phyloP scores from a whole-genome alignment of 2,888 invertebrate genomes.

The Hartigia nigra region DNA sequence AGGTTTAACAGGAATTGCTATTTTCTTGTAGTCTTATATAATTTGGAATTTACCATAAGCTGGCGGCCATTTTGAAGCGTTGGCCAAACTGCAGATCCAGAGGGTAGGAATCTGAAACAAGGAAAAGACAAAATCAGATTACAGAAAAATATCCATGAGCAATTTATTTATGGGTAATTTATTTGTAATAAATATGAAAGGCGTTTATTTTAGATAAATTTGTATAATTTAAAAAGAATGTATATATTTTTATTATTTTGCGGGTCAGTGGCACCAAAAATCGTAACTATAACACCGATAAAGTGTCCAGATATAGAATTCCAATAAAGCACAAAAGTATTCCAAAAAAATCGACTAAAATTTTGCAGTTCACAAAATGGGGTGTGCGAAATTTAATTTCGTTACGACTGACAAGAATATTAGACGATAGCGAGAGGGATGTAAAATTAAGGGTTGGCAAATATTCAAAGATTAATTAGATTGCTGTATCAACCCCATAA shows the following conservation, averaged over 20 bases:
- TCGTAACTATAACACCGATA: too few species aligned
- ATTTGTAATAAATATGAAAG: too few species aligned
- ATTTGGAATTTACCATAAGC: slow-evolving; percentile 55
- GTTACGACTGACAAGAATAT: not conserved
- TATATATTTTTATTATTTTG: too few species aligned
- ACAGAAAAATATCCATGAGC: too few species aligned
- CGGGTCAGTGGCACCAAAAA: too few species aligned
- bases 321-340: too few species aligned
- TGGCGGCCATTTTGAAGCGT: slow-evolving; percentile 51
- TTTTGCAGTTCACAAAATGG: too few species aligned
- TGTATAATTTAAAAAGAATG: too few species aligned
- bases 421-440: not conserved
- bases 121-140: slow-evolving; percentile 23
- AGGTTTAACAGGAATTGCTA: not conserved
- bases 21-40: not conserved
- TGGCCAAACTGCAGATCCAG: slow-evolving; percentile 31
- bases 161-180: not conserved
- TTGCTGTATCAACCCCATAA: not conserved
- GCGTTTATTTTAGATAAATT: too few species aligned
- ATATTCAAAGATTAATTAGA: not conserved
- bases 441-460: not conserved
- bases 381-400: not conserved
- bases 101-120: slow-evolving; percentile 45
- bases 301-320: too few species aligned
- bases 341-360: too few species aligned